These are phyloP conservation scores for Eurystomus glaucurus DNA, from an alignment of 2,797 vertebrate genomes.

Conservation along the genomic window DNA sequence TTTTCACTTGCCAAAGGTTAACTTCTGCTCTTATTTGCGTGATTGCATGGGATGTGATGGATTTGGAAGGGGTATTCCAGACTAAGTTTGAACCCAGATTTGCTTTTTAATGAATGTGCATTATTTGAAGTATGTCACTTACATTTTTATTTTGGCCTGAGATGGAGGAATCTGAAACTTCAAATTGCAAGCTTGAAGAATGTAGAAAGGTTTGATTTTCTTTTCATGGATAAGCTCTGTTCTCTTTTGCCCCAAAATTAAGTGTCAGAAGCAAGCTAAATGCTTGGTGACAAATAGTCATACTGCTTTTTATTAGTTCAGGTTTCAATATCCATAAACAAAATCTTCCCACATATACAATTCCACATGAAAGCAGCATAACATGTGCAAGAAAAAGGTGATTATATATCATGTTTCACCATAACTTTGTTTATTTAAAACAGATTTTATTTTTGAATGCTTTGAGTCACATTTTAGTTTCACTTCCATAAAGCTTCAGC, in stretches of 20 bases:
- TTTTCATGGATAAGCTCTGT: not conserved
- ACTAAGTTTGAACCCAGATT: not conserved
- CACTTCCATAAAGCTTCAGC: constrained; percentile 14
- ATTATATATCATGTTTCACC: not conserved
- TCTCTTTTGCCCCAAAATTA: not conserved
- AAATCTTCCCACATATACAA: not conserved
- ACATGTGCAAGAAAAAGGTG: not conserved
- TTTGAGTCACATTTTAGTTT: constrained; percentile 57
- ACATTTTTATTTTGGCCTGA: not conserved
- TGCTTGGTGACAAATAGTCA: not conserved
- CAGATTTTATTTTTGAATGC: not conserved
- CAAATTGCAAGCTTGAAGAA: not conserved
- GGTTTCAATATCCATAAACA: not conserved
- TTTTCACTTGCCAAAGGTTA: not conserved
- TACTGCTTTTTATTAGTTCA: not conserved
- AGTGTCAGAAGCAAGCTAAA: not conserved
- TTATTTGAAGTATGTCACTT: not conserved
- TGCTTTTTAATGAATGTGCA: not conserved
- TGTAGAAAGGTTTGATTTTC: not conserved
- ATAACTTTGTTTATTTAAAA: not conserved
- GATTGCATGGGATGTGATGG: not conserved
- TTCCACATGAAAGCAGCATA: not conserved
- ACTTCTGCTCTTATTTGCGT: not conserved
- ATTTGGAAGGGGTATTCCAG: not conserved
- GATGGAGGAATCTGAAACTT: not conserved